Evolutionary conservation across 2,113 vertebrate genomes (phyloP).

Genomic region (Lutjanus erythropterus): DNA sequence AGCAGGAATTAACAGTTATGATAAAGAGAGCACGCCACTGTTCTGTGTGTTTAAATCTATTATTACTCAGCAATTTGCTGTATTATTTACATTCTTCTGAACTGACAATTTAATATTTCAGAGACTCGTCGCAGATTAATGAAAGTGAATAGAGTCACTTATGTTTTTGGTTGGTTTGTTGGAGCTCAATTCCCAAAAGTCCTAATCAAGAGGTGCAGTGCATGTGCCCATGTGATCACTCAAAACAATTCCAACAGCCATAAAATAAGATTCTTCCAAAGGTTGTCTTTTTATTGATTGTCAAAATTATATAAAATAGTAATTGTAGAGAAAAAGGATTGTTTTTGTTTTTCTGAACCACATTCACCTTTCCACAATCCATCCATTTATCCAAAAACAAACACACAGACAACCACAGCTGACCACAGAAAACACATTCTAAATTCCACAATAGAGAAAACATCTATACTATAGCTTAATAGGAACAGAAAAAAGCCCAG

Average conservation of each 20-base stretch:
- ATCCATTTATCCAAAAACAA: too few species aligned
- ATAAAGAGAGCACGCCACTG: conserved; percentile 24
- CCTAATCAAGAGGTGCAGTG: not conserved
- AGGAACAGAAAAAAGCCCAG: too few species aligned
- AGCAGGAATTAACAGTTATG: conserved; percentile 52
- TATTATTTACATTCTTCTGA: not conserved
- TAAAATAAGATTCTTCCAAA: not conserved
- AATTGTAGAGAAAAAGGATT: too few species aligned
- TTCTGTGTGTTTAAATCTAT: conserved; percentile 11
- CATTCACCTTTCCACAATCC: too few species aligned
- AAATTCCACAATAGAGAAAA: too few species aligned
- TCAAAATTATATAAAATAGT: too few species aligned
- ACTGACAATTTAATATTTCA: not conserved
- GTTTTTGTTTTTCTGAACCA: too few species aligned
- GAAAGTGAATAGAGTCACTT: not conserved
- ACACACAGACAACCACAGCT: too few species aligned
- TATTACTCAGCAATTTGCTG: not conserved
- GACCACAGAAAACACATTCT: too few species aligned
- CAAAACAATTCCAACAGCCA: not conserved
- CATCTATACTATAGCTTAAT: too few species aligned
- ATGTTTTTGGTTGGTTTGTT: not conserved
- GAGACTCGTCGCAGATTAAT: not conserved
- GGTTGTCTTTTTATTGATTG: too few species aligned
- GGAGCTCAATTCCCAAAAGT: not conserved
- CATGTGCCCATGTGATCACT: not conserved